Conservation (phyloP, 2,888 invertebrate genomes). For the Cataglyphis livida region DNA sequence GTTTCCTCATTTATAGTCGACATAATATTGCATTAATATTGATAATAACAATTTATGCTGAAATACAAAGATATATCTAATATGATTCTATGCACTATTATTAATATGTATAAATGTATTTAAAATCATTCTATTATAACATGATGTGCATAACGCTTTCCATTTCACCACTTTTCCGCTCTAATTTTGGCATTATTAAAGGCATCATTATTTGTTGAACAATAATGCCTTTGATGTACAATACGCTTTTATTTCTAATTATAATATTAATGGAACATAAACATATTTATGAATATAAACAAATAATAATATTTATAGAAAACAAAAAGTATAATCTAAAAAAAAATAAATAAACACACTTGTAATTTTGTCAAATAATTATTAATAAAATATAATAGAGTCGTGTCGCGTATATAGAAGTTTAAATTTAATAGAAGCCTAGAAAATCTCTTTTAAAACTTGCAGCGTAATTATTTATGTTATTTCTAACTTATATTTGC, state of each 20-base stretch:
- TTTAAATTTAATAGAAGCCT: not conserved
- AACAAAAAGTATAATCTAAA: not conserved
- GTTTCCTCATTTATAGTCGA: not conserved
- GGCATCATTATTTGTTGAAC: not conserved
- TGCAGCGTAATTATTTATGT: constrained; percentile 13
- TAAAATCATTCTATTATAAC: not conserved
- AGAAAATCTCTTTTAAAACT: not conserved
- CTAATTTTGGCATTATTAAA: not conserved
- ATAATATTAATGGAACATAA: not conserved
- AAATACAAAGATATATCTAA: constrained; percentile 25
- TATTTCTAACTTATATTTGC: constrained; percentile 12
- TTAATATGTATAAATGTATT: constrained; percentile 14
- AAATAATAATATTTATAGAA: not conserved
- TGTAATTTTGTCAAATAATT: not conserved
- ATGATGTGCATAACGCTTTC: not conserved
- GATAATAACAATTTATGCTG: constrained; percentile 3
- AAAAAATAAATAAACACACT: not conserved
- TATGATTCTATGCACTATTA: not conserved
- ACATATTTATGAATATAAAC: not conserved
- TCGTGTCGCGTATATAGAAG: not conserved
- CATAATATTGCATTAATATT: not conserved
- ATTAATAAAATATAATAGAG: not conserved
- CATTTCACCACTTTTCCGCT: not conserved
- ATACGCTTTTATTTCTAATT: not conserved
- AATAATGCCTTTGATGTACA: not conserved